A percentile compares a stretch with the other conserved stretches of the same genome.
Evolutionary conservation across 2,113 vertebrate species (phyloP).

Genomic region (Sebastes fasciatus): DNA sequence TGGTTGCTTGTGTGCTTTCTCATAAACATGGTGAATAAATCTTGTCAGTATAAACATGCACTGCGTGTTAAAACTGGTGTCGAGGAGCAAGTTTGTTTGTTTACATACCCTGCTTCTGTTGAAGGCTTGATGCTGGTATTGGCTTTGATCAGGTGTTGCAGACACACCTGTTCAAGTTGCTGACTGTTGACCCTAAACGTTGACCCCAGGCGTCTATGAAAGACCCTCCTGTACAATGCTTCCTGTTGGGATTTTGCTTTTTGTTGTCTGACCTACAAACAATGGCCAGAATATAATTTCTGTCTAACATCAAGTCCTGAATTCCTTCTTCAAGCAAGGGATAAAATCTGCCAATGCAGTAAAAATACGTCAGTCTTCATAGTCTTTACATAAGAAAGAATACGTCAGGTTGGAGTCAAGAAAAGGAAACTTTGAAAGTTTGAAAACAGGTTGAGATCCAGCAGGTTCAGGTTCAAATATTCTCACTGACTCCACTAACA

Average conservation of each 20-base stretch:
- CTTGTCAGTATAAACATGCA: no score
- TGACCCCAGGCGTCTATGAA: no score
- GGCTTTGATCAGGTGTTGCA: no score
- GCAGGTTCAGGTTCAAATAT: not conserved
- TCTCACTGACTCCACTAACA: not conserved
- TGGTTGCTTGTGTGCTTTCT: no score
- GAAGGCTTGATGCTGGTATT: not conserved
- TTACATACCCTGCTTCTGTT: no score
- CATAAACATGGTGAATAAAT: no score
- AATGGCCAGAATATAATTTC: no score
- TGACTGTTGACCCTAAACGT: not conserved
- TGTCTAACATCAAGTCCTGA: no score
- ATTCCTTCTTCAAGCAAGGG: no score
- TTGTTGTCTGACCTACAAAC: no score
- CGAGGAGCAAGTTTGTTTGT: not conserved
- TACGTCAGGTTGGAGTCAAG: not conserved
- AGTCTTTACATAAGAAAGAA: not conserved
- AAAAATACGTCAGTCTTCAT: not conserved
- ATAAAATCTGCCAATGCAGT: not conserved
- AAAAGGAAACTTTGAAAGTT: not conserved
- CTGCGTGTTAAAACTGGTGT: not conserved
- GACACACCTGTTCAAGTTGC: not conserved
- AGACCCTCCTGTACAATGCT: no score
- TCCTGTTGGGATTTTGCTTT: no score
- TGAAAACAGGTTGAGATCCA: not conserved